Evolutionary conservation across 1,140 invertebrate genomes (phyloP), one percentile per base, ranked within the genome.

Genomic region (Maniola jurtina): DNA sequence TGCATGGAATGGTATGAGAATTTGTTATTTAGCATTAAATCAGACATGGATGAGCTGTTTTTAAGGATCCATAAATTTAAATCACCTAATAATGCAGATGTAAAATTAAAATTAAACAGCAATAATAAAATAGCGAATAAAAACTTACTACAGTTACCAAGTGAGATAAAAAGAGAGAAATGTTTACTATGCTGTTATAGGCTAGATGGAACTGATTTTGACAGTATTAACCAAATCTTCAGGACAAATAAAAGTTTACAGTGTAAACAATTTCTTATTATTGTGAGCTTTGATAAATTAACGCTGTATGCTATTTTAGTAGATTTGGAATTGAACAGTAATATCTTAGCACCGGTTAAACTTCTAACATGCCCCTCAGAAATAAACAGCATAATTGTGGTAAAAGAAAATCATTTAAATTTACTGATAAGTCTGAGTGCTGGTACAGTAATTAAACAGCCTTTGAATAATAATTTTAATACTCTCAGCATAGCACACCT

Each of bases 221-320:
- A 76, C 15, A 38, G 54, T 40, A 7, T 83, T 0, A 77, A 72
- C 61, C 55, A 63, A 56, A 47, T 79, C 15, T 80, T 79, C 59
- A 63, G 77, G 15, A 10, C 45, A 14, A 48, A 73, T 13, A 52
- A 64, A 40, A 45, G 38, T 55, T 38, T 48, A 14, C 57, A 33
- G 45, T 68, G 68, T n/a, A 63, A 75, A 47, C 64, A 72, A 48
- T 66, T 60, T 14, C 25, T 88, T 56, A 34, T 84, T 40, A 48
- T 88, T 16, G 56, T 87, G 6, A 76, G 71, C 45, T 77, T 88
- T 74, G 81, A 88, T 64, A 86, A 70, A 70, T 55, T 73, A 36
- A 71, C 68, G 40, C 33, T 87, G 11, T 88, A 73, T 70, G 72
- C 69, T 56, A 66, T 76, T 57, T 35, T 89, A 38, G 72, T 82